Base-by-base conservation (phyloP, 2,113 vertebrate genomes). In the Grammomys dolichurus region DNA sequence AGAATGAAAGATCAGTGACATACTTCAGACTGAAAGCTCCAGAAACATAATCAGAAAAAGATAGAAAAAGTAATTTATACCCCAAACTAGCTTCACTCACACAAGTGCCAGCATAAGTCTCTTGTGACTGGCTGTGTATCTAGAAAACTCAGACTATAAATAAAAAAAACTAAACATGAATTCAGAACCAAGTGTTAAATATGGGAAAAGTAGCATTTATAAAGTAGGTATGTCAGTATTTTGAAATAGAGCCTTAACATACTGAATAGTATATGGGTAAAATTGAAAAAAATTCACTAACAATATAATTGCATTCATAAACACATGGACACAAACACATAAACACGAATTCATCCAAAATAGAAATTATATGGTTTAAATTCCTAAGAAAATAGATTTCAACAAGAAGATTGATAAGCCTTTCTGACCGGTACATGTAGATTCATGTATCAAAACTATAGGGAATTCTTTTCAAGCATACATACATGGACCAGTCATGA, bases 381-480 rank as follows among this genome's bases (percentile, higher is more conserved):
- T 46, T 46, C 16, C 40, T 43, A 46, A 46, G 58, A 65, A 85
- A 85, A 85, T 46, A 85, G 40, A 65, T 46, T 19, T 46, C 16
- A 65, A 84, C 4, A 85, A 11, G 24, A 31, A 65, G 20, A 67
- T 9, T 85, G 58, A 65, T 17, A 63, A 85, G n/a, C 14, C 7
- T 67, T 65, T 85, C 82, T 85, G 46, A 12, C 17, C 67, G 26
- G 60, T 48, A 46, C 40, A 63, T 19, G 24, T 46, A 85, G 56
- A 31, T 31, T 65, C 28, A 63, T 11, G 14, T 82, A 40, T 26
- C 40, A 19, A 46, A 85, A 65, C 5, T 67, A 67, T 46, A 48
- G 63, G 40, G 22, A 91, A 96, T 94, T 95, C 72, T 43, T 86
- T 89, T 87, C 43, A 91, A 89, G 31, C 58, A 63, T 28, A 92